Evolutionary conservation across 1,140 invertebrate species (phyloP), one percentile per base, ranked within the genome.

Genomic region (Caenorhabditis briggsae): DNA sequence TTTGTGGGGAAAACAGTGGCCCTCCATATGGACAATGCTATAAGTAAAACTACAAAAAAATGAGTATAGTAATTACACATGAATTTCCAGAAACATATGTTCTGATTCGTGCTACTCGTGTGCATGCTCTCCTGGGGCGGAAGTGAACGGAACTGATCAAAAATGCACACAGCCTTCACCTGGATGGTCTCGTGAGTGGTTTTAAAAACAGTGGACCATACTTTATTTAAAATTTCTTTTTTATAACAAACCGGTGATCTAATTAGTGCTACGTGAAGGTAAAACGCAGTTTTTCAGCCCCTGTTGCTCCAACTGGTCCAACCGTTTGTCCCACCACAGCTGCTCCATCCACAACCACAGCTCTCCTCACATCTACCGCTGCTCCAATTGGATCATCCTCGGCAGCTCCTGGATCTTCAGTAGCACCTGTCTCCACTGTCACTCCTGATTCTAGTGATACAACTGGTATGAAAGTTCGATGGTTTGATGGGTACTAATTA

Each of bases 321-420:
- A 7, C 64, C 6, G 64, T 70, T 5, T 70, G 64, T 46, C 64
- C 64, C 6, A 43, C 8, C 1, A 70, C 64, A 16, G 41, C 18
- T 70, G 64, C 64, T 18, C 64, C 64, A 46, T 43, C 64, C 3
- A 70, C 64, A 43, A 70, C 64, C n/a, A 11, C 64, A 43, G 64
- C 64, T 70, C 64, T 70, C 43, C 16, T 70, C 12, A 70, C 64
- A 43, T 70, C 64, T 18, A 43, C 64, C 0, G 6, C 18, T 1
- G 33, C 64, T 43, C 64, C 33, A 46, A 18, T 14, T 70, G 64
- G 18, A 59, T 14, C 64, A 64, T 11, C 59, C 33, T 5, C 9
- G 11, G 6, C 25, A 33, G 33, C 23, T n/a, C 33, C 14, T 25
- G 64, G 59, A 25, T 61, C 64, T 7, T 43, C 64, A 6, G 64